These are phyloP conservation scores for Psittacus erithacus DNA, from an alignment of 2,113 vertebrate species.

Conservation along the genomic window DNA sequence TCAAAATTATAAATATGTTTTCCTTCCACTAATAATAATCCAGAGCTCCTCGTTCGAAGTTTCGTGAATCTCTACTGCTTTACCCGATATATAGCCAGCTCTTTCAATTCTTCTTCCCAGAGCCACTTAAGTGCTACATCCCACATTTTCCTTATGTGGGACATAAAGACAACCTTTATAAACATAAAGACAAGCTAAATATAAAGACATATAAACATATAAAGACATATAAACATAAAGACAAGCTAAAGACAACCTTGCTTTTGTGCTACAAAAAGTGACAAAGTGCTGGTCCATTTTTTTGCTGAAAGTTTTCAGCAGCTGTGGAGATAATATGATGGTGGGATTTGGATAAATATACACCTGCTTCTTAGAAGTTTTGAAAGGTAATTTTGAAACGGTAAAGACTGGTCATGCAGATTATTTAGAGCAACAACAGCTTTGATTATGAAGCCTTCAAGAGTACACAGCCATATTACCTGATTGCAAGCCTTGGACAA, in stretches of 20 bases:
- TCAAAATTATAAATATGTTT: background rate
- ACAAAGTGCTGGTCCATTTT: background rate
- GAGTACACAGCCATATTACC: background rate
- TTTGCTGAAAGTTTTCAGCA: background rate
- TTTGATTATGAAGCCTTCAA: background rate
- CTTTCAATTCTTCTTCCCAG: background rate
- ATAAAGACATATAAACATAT: no score
- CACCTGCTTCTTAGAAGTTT: background rate
- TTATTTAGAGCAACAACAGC: background rate
- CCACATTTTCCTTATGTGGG: background rate
- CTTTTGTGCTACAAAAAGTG: background rate
- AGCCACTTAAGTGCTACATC: background rate
- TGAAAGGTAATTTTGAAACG: background rate
- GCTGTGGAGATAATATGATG: background rate
- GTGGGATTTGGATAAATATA: background rate
- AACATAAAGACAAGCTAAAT: no score
- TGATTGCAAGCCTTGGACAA: background rate
- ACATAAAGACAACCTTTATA: no score
- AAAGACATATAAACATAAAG: no score
- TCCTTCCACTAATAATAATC: background rate
- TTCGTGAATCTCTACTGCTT: background rate
- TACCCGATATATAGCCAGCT: background rate
- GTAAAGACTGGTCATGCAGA: background rate
- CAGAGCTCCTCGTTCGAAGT: fast-evolving
- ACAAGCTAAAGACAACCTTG: background rate